Conservation (phyloP, 2,797 vertebrate species). For the Sebastes diaconus region DNA sequence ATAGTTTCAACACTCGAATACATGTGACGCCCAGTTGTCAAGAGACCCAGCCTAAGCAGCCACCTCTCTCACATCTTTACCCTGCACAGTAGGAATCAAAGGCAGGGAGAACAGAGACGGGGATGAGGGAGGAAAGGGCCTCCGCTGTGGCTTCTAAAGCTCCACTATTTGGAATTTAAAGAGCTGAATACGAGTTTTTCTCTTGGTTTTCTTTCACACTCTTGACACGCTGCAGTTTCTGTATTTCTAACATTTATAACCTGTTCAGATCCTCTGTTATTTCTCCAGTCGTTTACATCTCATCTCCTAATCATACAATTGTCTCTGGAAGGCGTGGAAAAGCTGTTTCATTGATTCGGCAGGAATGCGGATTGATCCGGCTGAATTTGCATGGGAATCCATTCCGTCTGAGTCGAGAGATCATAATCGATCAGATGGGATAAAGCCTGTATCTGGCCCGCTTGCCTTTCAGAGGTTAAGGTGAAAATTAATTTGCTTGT, state of each 20-base stretch:
- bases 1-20: conserved; percentile 83
- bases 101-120: conserved; percentile 54
- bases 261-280: conserved; percentile 7
- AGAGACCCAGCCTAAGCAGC: conserved; percentile 63
- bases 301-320: conserved; percentile 51
- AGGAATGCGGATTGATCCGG: conserved; percentile 63
- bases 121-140: conserved; percentile 22
- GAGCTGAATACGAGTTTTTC: neutral
- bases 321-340: conserved; percentile 44
- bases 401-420: conserved; percentile 63
- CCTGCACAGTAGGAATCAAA: conserved; percentile 80
- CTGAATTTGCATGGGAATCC: conserved; percentile 80
- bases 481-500: conserved; percentile 82
- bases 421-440: conserved; percentile 75
- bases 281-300: conserved; percentile 41
- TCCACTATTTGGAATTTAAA: conserved; percentile 31
- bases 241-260: conserved; percentile 16
- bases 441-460: conserved; percentile 53
- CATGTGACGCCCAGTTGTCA: conserved; percentile 75
- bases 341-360: conserved; percentile 63
- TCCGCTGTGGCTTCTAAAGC: conserved; percentile 22
- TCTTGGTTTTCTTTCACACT: neutral
- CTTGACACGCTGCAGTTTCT: neutral
- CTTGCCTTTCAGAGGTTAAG: conserved; percentile 71
- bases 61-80: conserved; percentile 74